Conservation (phyloP, 2,797 vertebrate genomes). For the Caiman crocodilus region DNA sequence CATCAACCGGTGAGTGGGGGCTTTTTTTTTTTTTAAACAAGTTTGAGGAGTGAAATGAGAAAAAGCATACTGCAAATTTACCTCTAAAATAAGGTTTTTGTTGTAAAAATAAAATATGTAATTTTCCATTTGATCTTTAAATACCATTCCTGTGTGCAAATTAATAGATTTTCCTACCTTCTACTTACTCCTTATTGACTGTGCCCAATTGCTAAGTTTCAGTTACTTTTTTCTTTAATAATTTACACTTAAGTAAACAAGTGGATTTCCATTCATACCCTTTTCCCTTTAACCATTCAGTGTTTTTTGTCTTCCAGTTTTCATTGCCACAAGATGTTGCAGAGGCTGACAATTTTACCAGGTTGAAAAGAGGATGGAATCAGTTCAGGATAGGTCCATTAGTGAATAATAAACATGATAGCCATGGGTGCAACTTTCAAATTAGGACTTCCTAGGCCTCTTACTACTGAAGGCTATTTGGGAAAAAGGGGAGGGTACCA, state of each 20-base stretch:
- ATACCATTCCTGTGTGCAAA: not conserved
- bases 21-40: no score
- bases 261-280: not conserved
- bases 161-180: not conserved
- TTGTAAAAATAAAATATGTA: not conserved
- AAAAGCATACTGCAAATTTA: not conserved
- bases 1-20: no score
- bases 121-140: not conserved
- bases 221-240: not conserved
- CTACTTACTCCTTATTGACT: no score
- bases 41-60: not conserved
- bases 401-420: no score
- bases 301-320: not conserved
- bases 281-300: not conserved
- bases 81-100: not conserved
- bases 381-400: no score
- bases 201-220: no score
- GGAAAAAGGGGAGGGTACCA: no score
- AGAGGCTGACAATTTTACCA: no score
- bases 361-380: no score
- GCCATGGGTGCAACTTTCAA: no score
- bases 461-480: no score
- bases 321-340: not conserved
- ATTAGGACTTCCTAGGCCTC: no score
- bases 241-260: not conserved